A percentile compares a stretch with the other conserved stretches of the same genome.
These are phyloP conservation scores for Oscheius sp. DNA, from an alignment of 2,888 invertebrate species.

Conservation along the genomic window DNA sequence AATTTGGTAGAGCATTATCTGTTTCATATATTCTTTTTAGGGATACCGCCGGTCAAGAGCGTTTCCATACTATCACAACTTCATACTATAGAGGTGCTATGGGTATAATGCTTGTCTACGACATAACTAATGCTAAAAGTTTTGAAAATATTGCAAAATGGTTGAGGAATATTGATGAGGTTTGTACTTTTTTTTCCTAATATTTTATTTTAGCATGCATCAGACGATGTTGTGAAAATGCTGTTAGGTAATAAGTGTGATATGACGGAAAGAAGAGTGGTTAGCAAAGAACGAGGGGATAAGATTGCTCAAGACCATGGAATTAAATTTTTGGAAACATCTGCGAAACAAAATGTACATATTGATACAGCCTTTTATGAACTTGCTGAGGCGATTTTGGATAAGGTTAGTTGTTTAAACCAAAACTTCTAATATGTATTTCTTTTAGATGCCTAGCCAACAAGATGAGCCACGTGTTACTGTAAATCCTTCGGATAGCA, in stretches of 20 bases:
- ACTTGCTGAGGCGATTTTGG: constrained; percentile 79
- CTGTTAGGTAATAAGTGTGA: constrained; percentile 98
- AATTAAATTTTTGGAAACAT: constrained; percentile 89
- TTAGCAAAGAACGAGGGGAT: constrained; percentile 77
- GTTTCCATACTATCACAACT: constrained; percentile 97
- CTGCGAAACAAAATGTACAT: constrained; percentile 95
- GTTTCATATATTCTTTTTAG: constrained; percentile 73
- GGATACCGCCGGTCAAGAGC: constrained; percentile 98
- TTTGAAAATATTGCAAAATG: constrained; percentile 99
- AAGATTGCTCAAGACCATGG: constrained; percentile 50
- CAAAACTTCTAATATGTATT: neutral
- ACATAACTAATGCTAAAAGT: constrained; percentile 97
- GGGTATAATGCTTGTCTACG: constrained; percentile 83
- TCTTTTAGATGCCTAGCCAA: constrained; percentile 47
- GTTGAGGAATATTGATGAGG: constrained; percentile 97
- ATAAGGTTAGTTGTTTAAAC: constrained; percentile 53
- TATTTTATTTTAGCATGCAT: constrained; percentile 78
- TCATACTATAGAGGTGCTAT: constrained; percentile 84
- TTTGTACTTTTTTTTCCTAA: constrained; percentile 40
- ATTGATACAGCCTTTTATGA: constrained; percentile 98
- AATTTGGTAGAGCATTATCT: constrained; percentile 72
- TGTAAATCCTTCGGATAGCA: constrained; percentile 25
- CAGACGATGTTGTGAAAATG: constrained; percentile 98
- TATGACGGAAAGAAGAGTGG: constrained; percentile 91
- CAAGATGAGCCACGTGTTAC: constrained; percentile 38